Evolutionary conservation across 2,888 invertebrate genomes (phyloP).

Genomic region (Ctenicera cuprea): DNA sequence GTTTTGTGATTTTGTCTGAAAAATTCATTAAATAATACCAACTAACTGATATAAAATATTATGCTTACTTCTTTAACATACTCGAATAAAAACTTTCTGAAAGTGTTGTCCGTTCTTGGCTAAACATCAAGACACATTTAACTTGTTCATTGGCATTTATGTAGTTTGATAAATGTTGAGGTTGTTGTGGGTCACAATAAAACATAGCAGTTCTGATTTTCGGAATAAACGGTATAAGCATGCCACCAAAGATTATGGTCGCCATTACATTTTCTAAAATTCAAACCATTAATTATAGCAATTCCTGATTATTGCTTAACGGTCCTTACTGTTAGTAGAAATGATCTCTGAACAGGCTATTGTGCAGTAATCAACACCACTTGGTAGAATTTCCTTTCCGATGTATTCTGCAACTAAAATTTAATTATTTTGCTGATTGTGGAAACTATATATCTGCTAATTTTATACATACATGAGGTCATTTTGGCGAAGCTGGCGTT

Average conservation of each 20-base stretch:
- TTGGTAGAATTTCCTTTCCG: not conserved
- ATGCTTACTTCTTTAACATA: not conserved
- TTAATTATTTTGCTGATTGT: not conserved
- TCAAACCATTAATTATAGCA: not conserved
- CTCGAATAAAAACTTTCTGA: not conserved
- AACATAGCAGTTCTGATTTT: constrained; percentile 21
- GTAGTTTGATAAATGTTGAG: not conserved
- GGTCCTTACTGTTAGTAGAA: too few relatives aligned
- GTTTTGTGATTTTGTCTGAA: constrained; percentile 2
- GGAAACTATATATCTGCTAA: not conserved
- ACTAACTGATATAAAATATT: too few relatives aligned
- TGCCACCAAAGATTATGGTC: constrained; percentile 9
- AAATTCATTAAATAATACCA: not conserved
- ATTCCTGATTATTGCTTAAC: not conserved
- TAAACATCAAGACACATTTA: constrained; percentile 19
- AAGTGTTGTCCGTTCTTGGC: not conserved
- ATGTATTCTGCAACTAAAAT: constrained; percentile 20
- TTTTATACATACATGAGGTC: not conserved
- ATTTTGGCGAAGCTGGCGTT: not conserved
- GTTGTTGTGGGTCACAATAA: not conserved
- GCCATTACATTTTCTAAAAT: too few relatives aligned
- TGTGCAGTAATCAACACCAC: constrained; percentile 7
- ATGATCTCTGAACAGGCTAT: constrained; percentile 5
- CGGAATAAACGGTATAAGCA: constrained; percentile 30
- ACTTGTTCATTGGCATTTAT: constrained; percentile 13